Evolutionary conservation across 2,113 vertebrate genomes (phyloP), one percentile per base, ranked within the genome.

Genomic region (Australoheros scitulus): DNA sequence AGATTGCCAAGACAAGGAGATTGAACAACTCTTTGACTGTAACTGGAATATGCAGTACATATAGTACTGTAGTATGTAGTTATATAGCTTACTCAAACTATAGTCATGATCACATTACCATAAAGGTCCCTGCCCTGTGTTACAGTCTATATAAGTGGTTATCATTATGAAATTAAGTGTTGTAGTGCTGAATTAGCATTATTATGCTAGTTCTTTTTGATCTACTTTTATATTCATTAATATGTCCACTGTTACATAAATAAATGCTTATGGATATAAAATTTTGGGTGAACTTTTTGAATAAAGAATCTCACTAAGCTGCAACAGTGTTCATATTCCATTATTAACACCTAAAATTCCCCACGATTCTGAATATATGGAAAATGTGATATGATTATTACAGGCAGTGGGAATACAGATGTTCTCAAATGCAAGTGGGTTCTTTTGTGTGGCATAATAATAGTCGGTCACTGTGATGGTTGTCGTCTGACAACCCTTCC

Each of bases 1-100:
- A 79, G 52, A 56, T 63, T 77, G 78, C 77, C 88, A 90, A 75
- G 24, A 85, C 61, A 82, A 89, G 77, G 85, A 86, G 76, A 83
- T 68, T 82, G 80, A 90, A 60, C 83, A 83, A 83, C 88, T 61
- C 65, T 79, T 87, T 81, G 34, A 79, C 79, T 89, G 61, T 47
- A 58, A 76, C 20, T 64, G 79, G 84, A 68, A 68, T 81, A 81
- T 36, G 34, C 41, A 68, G 15, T 24, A 13, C 26, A 24, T 79
- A 60, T 56, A 77, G 56, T 76, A 52, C 43, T 52, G 26, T 68
- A 72, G 10, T 24, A 18, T 52, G 6, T 20, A 70, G 22, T 70
- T 70, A 24, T 43, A 52, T 10, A 32, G 17, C 3, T 47, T 47
- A n/a, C 32, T 32, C 65, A 72, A 52, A 52, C 5, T 6, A n/a